These are phyloP conservation scores for Carassius gibelio DNA, from an alignment of 2,113 vertebrate species.

Conservation along the genomic window DNA sequence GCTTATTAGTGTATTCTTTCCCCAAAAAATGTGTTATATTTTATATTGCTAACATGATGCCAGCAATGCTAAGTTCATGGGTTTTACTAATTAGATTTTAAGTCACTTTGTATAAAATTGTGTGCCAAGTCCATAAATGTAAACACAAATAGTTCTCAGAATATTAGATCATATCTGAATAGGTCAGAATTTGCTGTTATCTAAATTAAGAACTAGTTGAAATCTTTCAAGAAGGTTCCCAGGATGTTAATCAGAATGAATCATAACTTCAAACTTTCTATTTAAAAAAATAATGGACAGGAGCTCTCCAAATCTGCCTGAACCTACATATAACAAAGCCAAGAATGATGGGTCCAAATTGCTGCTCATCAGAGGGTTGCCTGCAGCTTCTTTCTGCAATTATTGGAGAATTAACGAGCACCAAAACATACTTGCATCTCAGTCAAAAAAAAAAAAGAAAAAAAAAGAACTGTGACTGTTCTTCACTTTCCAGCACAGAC, in stretches of 20 bases:
- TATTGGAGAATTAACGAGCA: slow-evolving; percentile 30
- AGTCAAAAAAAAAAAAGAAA: too few relatives aligned
- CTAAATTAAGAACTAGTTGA: neutral
- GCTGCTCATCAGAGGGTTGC: neutral
- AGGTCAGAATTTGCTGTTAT: neutral
- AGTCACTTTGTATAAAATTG: neutral
- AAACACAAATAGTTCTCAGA: neutral
- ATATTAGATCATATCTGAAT: neutral
- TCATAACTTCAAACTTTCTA: neutral
- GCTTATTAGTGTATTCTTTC: neutral
- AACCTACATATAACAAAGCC: slow-evolving; percentile 5
- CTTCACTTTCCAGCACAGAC: neutral
- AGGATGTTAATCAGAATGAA: neutral
- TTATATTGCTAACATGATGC: neutral
- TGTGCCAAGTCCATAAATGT: neutral
- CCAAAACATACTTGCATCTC: neutral
- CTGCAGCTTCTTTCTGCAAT: slow-evolving; percentile 7
- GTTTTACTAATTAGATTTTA: neutral
- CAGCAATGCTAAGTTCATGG: neutral
- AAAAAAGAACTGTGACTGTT: neutral
- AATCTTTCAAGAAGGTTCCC: neutral
- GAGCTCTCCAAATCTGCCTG: neutral
- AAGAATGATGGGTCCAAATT: neutral
- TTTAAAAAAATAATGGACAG: neutral
- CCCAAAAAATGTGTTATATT: neutral